Percentiles rank a stretch among this genome's conserved stretches.
These are phyloP conservation scores for Gallinago solitaria DNA, from an alignment of 2,797 vertebrate genomes.

Conservation along the genomic window DNA sequence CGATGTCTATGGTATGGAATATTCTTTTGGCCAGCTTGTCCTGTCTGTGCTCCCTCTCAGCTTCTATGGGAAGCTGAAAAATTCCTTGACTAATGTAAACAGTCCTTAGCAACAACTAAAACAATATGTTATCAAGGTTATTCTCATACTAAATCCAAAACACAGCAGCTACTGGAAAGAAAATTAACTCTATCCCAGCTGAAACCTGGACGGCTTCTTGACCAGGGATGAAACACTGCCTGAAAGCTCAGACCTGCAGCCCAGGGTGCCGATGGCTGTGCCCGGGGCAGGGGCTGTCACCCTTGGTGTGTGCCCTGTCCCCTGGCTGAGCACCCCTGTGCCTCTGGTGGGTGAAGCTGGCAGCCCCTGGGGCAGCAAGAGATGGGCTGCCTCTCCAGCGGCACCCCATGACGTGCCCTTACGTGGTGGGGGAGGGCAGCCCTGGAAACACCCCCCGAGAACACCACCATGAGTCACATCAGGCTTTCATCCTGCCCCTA, in stretches of 20 bases:
- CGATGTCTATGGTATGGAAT: neutral
- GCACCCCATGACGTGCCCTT: neutral
- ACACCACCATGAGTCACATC: neutral
- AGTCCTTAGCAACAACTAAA: neutral
- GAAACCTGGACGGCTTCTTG: neutral
- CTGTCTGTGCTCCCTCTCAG: neutral
- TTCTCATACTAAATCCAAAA: neutral
- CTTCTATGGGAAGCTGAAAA: neutral
- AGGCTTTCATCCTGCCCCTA: neutral
- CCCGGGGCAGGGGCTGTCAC: neutral
- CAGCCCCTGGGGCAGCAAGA: neutral
- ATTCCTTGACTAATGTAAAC: neutral
- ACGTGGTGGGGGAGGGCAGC: neutral
- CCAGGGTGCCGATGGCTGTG: rapidly evolving
- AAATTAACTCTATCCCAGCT: neutral
- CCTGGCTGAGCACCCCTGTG: neutral
- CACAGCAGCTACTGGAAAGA: neutral
- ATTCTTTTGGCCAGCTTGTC: neutral
- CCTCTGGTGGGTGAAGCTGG: rapidly evolving
- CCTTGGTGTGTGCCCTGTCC: rapidly evolving
- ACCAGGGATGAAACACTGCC: rapidly evolving
- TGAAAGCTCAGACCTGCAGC: neutral
- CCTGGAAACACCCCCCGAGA: neutral
- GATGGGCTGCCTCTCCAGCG: no score
- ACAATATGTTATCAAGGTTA: neutral